Base-by-base conservation (phyloP, 1,140 invertebrate genomes). In the Plectrocnemia conspersa region DNA sequence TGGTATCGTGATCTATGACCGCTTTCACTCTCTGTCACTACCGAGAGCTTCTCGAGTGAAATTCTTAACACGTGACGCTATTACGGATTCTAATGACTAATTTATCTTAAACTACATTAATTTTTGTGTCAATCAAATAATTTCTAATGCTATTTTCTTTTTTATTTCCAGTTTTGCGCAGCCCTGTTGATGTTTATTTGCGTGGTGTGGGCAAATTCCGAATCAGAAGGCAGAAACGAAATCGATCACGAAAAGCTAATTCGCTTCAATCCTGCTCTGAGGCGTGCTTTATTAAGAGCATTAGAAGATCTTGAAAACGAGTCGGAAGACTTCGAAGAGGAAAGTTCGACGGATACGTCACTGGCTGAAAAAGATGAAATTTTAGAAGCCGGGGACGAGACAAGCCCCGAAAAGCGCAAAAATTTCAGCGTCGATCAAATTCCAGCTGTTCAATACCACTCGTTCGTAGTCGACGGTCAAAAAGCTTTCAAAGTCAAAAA, bases 281-380 rank as follows among this genome's bases (percentile, higher is more conserved):
- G 84, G 3, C 81, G 81, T 67, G 84, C 84, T 1, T 67, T 87
- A n/a, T 66, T 87, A 7, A 81, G 81, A 65, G 84, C 84, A 1
- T 70, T 87, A 0, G 81, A 79, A 35, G 82, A 85, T 56, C 66
- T 86, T 24, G 84, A 87, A 71, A 72, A 77, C 44, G 72, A 71
- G 59, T 71, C 68, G 50, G 65, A 64, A 24, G 67, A 68, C n/a
- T 44, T 60, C 4, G 68, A 65, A 41, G 64, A 52, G 3, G 48
- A 59, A 1, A 33, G 44, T 21, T 33, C 18, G 2, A 46, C 52
- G 10, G 55, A 46, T 2, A 68, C 67, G 4, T n/a, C n/a, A n/a
- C n/a, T n/a, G n/a, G n/a, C n/a, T n/a, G 56, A 63, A 29, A 63
- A 67, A 27, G 62, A 66, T 9, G 68, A 69, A 56, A 46, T 60